These are phyloP conservation scores for Drosophila pseudotalamancana DNA, from an alignment of 2,888 invertebrate genomes.

Conservation along the genomic window DNA sequence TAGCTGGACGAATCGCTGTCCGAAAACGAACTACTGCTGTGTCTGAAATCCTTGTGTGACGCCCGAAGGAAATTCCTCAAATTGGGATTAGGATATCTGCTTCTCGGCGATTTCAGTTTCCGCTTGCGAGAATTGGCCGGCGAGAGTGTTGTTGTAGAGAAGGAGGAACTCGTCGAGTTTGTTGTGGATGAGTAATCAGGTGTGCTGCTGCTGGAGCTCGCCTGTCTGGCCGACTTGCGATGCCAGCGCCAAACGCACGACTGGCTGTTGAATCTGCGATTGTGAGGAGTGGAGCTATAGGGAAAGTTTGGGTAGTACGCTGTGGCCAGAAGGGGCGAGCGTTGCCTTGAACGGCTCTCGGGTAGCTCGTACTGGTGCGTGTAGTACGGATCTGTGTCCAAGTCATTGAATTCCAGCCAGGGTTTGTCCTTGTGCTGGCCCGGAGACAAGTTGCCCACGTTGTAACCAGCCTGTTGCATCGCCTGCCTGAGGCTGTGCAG, in stretches of 20 bases:
- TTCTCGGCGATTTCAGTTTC: neutral
- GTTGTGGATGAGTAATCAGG: constrained; percentile 33
- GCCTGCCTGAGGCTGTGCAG: constrained; percentile 2
- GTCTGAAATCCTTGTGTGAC: neutral
- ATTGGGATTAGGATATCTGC: neutral
- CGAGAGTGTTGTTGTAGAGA: neutral
- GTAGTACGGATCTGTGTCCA: constrained; percentile 43
- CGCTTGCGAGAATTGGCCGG: neutral
- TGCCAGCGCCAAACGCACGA: neutral
- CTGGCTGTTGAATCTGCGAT: neutral
- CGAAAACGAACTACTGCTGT: neutral
- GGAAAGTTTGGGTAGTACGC: too few species aligned
- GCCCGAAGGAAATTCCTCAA: neutral
- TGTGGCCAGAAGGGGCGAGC: too few species aligned
- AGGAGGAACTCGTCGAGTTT: constrained; percentile 2
- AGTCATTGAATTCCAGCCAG: constrained; percentile 6
- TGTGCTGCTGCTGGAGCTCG: constrained; percentile 3
- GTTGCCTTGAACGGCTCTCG: neutral
- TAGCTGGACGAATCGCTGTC: constrained; percentile 10
- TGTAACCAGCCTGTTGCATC: constrained; percentile 13
- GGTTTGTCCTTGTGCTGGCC: neutral
- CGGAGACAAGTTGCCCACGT: neutral
- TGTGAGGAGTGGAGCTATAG: neutral
- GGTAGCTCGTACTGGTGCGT: neutral
- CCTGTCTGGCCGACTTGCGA: neutral